phyloP scores from a whole-genome alignment of 2,113 vertebrate genomes.

The Romanogobio albipinnatus region DNA sequence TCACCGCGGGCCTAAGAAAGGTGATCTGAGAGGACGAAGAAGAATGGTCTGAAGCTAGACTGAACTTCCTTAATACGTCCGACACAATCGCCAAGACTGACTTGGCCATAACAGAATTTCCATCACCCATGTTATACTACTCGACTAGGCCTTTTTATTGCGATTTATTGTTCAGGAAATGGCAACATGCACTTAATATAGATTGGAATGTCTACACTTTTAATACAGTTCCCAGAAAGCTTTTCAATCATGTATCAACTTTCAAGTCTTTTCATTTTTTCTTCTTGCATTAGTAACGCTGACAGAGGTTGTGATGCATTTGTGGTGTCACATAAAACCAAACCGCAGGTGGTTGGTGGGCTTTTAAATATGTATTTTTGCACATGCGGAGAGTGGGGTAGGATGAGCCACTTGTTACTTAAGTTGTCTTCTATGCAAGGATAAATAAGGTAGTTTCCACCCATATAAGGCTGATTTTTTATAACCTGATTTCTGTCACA shows the following conservation, averaged over 20 bases:
- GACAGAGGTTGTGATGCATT: slow-evolving; percentile 38
- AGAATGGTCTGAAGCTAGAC: slow-evolving; percentile 9
- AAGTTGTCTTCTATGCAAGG: neutral
- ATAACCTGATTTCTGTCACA: neutral
- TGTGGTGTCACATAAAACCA: slow-evolving; percentile 62
- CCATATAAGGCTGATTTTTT: neutral
- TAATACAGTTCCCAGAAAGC: slow-evolving; percentile 67
- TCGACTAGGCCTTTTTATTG: slow-evolving; percentile 62
- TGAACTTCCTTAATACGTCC: slow-evolving; percentile 21
- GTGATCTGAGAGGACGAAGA: slow-evolving; percentile 64
- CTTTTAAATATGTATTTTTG: neutral
- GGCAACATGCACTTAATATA: slow-evolving; percentile 68
- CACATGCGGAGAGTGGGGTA: neutral
- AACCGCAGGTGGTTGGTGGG: neutral
- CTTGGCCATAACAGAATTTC: slow-evolving; percentile 66
- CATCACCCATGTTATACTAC: slow-evolving; percentile 56
- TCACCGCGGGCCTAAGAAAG: slow-evolving; percentile 52
- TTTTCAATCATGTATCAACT: slow-evolving; percentile 58
- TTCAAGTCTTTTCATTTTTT: slow-evolving; percentile 33
- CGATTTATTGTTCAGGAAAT: slow-evolving; percentile 72
- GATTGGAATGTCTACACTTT: slow-evolving; percentile 68
- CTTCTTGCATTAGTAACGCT: slow-evolving; percentile 14
- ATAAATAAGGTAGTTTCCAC: neutral
- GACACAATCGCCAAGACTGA: slow-evolving; percentile 40
- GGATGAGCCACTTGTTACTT: neutral